Percentiles rank a stretch among this genome's conserved stretches.
Conservation (phyloP, 2,113 vertebrate genomes). For the Speoplatyrhinus poulsoni region DNA sequence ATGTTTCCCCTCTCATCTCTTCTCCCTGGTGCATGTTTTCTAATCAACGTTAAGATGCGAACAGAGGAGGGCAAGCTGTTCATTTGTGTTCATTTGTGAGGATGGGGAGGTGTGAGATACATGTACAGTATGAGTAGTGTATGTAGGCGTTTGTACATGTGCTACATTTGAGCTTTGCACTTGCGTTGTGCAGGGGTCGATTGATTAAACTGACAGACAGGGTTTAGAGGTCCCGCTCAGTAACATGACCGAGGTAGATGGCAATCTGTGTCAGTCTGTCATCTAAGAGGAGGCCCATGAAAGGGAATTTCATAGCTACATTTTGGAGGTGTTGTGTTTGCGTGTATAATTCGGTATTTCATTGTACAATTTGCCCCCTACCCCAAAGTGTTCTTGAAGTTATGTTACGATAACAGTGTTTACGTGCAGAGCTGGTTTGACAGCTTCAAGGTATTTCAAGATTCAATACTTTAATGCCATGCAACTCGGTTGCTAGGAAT, state of each 20-base stretch:
- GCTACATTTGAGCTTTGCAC: background rate
- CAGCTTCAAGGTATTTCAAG: background rate
- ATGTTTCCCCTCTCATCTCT: background rate
- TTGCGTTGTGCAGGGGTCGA: conserved; percentile 19
- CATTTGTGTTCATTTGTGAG: conserved; percentile 21
- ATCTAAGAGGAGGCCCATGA: background rate
- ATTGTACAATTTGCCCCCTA: too few species aligned
- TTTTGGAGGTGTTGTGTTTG: background rate
- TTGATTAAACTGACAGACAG: conserved; percentile 44
- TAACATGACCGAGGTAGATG: background rate
- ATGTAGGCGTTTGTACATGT: background rate
- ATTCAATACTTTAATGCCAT: too few species aligned
- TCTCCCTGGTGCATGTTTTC: conserved; percentile 39
- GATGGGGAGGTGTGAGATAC: background rate
- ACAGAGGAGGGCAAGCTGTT: conserved; percentile 36
- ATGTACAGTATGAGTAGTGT: too few species aligned
- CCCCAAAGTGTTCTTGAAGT: background rate
- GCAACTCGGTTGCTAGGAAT: too few species aligned
- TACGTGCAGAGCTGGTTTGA: background rate
- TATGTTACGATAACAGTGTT: background rate
- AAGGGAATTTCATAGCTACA: background rate
- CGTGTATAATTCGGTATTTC: too few species aligned
- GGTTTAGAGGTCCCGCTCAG: background rate
- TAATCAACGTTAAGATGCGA: conserved; percentile 49
- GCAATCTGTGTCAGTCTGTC: background rate